Percentiles rank a stretch among this genome's conserved stretches.
phyloP scores from a whole-genome alignment of 2,113 vertebrate genomes.

The Podarcis cretensis region DNA sequence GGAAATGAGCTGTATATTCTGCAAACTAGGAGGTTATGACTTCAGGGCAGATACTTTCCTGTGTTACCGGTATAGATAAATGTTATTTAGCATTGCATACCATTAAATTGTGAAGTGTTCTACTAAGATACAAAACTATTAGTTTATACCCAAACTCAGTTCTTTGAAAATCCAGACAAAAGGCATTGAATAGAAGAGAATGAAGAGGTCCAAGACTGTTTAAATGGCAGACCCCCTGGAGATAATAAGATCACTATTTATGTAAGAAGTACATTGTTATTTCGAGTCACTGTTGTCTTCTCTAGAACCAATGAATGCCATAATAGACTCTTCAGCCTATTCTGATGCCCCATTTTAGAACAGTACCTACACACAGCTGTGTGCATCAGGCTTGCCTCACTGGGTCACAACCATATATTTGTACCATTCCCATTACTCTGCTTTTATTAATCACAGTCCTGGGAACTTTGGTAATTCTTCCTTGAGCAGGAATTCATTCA shows the following conservation, averaged over 20 bases:
- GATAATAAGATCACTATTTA: not conserved
- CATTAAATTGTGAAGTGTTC: not conserved
- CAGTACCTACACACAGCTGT: not conserved
- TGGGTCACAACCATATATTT: not conserved
- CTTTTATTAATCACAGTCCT: not conserved
- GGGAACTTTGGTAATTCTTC: not conserved
- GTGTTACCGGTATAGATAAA: not conserved
- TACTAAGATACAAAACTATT: not conserved
- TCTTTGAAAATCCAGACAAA: constrained; percentile 30
- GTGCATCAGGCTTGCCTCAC: not conserved
- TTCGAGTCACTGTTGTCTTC: not conserved
- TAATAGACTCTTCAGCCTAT: not conserved
- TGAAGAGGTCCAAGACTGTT: constrained; percentile 18
- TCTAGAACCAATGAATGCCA: not conserved
- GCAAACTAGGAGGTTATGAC: not conserved
- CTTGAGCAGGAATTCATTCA: not conserved
- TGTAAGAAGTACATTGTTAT: not conserved
- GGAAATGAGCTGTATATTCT: not conserved
- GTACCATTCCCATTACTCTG: not conserved
- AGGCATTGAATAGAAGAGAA: not conserved
- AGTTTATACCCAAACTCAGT: not conserved
- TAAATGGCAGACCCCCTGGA: not conserved
- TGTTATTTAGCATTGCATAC: not conserved
- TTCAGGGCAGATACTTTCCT: not conserved
- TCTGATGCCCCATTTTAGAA: not conserved